Evolutionary conservation across 2,888 invertebrate genomes (phyloP), one percentile per base, ranked within the genome.

Genomic region (Drosophila atripex): DNA sequence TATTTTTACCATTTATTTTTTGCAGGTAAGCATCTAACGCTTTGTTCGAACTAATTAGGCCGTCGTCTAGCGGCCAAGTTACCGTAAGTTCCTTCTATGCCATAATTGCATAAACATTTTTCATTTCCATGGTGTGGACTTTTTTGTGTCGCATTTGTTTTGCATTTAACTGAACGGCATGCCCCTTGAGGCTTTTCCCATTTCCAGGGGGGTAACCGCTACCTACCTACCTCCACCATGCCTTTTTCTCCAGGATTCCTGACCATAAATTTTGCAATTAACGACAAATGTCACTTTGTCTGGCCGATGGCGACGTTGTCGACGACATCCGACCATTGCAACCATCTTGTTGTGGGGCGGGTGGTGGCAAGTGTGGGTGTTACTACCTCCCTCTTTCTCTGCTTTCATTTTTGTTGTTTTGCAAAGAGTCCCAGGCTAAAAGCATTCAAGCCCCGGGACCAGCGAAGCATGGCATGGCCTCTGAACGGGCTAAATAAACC

Each of bases 221-320:
- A n/a, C n/a, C 21, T 4, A 21, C 1, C 21, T 0, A 23, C 21
- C 21, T 23, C 21, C 4, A 0, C 21, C 21, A 0, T 23, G 4
- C 4, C 4, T 23, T 25, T 56, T 51, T 71, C 41, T 51, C 57
- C 47, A 64, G 78, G 74, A 82, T 82, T 86, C 71, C 70, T 72
- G 61, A 75, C 73, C 74, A 88, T 85, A 86, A 88, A 88, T 85
- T 85, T 86, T 52, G 86, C 84, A 85, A 88, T 85, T 85, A 85
- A 85, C 88, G 88, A 78, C 84, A 85, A 85, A 85, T 85, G 88
- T 85, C 84, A 88, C 84, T 86, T 88, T 88, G 84, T 83, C 80
- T 74, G 75, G 53, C 70, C 66, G 63, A 49, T 56, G 61, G 69
- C 80, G 58, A 60, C 65, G 59, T 43, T 50, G 60, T 41, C 57